Base-by-base conservation (phyloP, 2,888 invertebrate species). In the Platycheirus rosarum region DNA sequence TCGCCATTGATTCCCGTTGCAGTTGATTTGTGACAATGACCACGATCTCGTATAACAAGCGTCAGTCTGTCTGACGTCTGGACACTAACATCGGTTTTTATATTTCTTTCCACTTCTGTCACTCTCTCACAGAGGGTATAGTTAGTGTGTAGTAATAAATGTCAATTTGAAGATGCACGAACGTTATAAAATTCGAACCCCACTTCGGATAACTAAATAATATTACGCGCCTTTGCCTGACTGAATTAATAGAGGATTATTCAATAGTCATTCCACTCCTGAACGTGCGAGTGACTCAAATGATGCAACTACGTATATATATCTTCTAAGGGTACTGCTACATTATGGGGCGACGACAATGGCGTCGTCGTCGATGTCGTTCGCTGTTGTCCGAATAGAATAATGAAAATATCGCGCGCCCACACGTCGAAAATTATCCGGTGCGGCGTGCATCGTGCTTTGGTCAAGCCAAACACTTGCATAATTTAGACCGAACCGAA, bases 381-480 rank as follows among this genome's bases (percentile, higher is more conserved):
- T 53, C 7, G 35, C 20, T 63, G 23, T 60, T 29, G 60, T 60
- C 29, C 65, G 69, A 75, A 75, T 80, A 75, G 80, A 80, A 80
- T 80, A 80, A 60, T 80, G 60, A 80, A 80, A 75, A 80, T 62
- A 66, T 76, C 51, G 65, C 80, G 80, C 80, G 75, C 80, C 80
- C 80, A 80, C 80, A 75, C 80, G 65, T 75, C 60, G 29, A 75
- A 63, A 70, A 70, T 75, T 80, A 70, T 53, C 60, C 69, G 65
- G 69, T 65, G 63, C 51, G 63, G 16, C 51, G 46, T 37, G 65
- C 75, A 66, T 75, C 60, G 48, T 57, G 80, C 80, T 60, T 75
- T 80, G 75, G 75, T 70, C 75, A 74, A 75, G 65, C 26, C 23
- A 23, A 13, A 9, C 65, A 75, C 75, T 75, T 80, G 80, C 75